phyloP scores from a whole-genome alignment of 2,888 invertebrate genomes.

The Chloroclystis v-ata region DNA sequence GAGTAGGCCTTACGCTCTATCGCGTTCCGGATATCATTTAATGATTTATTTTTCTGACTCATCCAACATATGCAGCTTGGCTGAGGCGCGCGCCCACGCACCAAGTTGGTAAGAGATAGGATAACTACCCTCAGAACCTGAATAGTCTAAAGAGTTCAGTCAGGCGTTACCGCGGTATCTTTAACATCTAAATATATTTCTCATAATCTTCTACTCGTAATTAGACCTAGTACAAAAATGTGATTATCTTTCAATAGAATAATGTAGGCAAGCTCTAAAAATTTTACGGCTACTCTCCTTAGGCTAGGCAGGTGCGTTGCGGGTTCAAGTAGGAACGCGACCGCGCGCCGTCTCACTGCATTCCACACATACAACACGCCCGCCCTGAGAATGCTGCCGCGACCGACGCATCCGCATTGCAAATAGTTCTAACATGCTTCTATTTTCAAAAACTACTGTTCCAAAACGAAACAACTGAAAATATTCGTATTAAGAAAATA shows the following conservation, averaged over 20 bases:
- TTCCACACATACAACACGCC: slow-evolving; percentile 67
- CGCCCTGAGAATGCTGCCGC: slow-evolving; percentile 68
- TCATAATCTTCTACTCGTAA: too few relatives aligned
- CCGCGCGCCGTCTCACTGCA: slow-evolving; percentile 53
- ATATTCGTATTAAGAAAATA: too few relatives aligned
- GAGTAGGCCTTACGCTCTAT: slow-evolving; percentile 23
- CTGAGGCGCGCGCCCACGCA: slow-evolving; percentile 54
- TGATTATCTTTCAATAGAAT: too few relatives aligned
- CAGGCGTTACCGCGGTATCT: background rate
- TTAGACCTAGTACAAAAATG: background rate
- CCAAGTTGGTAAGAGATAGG: slow-evolving; percentile 49
- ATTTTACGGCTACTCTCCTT: slow-evolving; percentile 2
- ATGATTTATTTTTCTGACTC: slow-evolving; percentile 67
- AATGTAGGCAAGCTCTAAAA: too few relatives aligned
- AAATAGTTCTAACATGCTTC: slow-evolving; percentile 62
- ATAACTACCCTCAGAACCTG: background rate
- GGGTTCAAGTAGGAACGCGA: slow-evolving; percentile 39
- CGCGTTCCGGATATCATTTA: slow-evolving; percentile 47
- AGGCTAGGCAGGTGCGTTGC: slow-evolving; percentile 10
- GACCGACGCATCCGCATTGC: slow-evolving; percentile 53
- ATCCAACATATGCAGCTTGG: slow-evolving; percentile 69
- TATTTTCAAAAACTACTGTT: slow-evolving; percentile 22
- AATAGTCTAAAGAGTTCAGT: slow-evolving; percentile 9
- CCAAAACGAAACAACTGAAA: too few relatives aligned
- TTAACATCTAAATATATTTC: background rate